Evolutionary conservation across 2,113 vertebrate species (phyloP).

Genomic region (Dipodomys ordii): DNA sequence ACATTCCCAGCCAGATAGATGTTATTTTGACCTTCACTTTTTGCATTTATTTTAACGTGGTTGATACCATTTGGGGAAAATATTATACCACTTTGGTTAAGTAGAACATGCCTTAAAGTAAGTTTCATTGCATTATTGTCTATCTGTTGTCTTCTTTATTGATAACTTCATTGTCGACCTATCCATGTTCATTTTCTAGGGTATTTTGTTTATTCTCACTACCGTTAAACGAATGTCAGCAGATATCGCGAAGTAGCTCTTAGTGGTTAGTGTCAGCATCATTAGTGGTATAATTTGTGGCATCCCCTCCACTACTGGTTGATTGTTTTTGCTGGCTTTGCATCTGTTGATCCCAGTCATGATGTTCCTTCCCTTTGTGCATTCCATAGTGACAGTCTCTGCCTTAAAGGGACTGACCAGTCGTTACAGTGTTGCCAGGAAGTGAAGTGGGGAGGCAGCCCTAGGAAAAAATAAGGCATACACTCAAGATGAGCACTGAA

Average conservation of each 20-base stretch:
- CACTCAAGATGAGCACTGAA: background rate
- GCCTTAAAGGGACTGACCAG: background rate
- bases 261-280: background rate
- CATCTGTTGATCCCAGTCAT: background rate
- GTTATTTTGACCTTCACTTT: slow-evolving; percentile 21
- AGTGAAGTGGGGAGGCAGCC: background rate
- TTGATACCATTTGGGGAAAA: background rate
- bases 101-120: background rate
- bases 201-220: background rate
- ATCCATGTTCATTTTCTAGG: background rate
- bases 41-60: slow-evolving; percentile 2
- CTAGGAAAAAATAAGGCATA: background rate
- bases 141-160: slow-evolving; percentile 20
- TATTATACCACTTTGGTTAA: background rate
- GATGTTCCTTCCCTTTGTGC: background rate
- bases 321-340: background rate
- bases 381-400: background rate
- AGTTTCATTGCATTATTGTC: background rate
- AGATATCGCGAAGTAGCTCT: background rate
- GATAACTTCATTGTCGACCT: background rate
- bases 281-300: background rate
- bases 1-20: background rate
- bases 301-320: background rate
- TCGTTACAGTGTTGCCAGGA: too few species aligned
- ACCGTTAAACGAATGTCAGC: background rate